These are phyloP conservation scores for Formicarius rufipectus DNA, from an alignment of 2,113 vertebrate species.

Conservation along the genomic window DNA sequence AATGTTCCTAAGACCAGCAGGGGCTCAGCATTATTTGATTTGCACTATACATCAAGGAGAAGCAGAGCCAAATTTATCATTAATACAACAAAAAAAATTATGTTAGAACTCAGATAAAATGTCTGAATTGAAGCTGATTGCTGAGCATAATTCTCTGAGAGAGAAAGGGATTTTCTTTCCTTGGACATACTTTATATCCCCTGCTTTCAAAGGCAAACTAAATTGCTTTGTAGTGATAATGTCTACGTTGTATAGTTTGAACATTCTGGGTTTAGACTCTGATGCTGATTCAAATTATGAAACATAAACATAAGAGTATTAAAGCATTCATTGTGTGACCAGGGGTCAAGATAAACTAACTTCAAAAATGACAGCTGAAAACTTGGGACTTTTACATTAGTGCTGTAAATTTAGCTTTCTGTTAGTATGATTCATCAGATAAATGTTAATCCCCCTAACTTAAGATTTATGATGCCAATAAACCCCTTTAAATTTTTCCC, in stretches of 20 bases:
- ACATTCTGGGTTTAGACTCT: not conserved
- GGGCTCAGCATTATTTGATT: not conserved
- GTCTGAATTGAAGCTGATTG: not conserved
- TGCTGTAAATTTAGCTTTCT: not conserved
- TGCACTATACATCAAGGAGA: not conserved
- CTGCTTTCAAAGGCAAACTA: not conserved
- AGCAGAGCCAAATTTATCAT: not conserved
- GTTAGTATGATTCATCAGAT: not conserved
- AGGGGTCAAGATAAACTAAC: not conserved
- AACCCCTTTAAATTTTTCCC: not conserved
- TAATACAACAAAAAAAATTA: not conserved
- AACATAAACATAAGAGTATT: not conserved
- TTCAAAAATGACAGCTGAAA: not conserved
- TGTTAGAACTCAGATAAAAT: not conserved
- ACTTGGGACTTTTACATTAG: not conserved
- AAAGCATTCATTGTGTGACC: not conserved
- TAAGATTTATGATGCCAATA: not conserved
- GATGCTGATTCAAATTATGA: not conserved
- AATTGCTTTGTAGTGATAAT: not conserved
- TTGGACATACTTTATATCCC: not conserved
- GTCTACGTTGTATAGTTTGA: not conserved
- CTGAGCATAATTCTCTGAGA: slow-evolving; percentile 21
- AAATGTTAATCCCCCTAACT: not conserved
- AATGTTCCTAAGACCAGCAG: not conserved
- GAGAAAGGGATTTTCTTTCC: not conserved